Percentiles rank a stretch among this genome's conserved stretches.
Evolutionary conservation across 2,797 vertebrate genomes (phyloP).

Genomic region (Phataginus tetradactyla): DNA sequence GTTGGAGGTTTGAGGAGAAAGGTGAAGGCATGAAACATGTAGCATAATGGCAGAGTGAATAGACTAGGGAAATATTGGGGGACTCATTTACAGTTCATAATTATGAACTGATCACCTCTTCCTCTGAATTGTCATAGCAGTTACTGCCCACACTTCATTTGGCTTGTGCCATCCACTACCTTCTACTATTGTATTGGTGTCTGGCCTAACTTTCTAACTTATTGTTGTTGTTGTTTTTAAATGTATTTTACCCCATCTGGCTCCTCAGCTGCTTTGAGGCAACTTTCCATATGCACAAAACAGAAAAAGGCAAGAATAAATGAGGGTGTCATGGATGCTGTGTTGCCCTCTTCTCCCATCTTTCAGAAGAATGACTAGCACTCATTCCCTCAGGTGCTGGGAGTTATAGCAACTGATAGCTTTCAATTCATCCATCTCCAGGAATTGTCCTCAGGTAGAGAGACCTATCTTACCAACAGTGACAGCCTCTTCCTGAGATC

Average conservation of each 20-base stretch:
- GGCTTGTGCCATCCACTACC: not conserved
- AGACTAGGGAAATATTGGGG: not conserved
- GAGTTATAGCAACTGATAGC: not conserved
- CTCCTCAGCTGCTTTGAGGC: not conserved
- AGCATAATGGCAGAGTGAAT: not conserved
- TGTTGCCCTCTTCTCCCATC: no score
- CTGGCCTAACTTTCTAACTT: not conserved
- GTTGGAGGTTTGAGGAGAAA: not conserved
- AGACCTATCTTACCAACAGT: not conserved
- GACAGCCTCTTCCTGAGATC: not conserved
- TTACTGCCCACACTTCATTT: not conserved
- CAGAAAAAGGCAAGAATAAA: not conserved
- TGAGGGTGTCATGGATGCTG: not conserved
- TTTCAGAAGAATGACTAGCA: not conserved
- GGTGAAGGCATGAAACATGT: not conserved
- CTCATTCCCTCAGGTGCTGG: not conserved
- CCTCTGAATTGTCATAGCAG: not conserved
- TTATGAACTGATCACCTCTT: not conserved
- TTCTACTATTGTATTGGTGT: not conserved
- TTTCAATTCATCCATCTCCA: not conserved
- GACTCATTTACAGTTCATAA: not conserved
- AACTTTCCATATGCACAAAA: not conserved
- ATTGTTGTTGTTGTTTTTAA: not conserved
- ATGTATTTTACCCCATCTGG: not conserved
- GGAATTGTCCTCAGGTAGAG: not conserved